Percentiles rank a stretch among this genome's conserved stretches.
Conservation (phyloP, 2,113 vertebrate genomes). For the Erinaceus europaeus region DNA sequence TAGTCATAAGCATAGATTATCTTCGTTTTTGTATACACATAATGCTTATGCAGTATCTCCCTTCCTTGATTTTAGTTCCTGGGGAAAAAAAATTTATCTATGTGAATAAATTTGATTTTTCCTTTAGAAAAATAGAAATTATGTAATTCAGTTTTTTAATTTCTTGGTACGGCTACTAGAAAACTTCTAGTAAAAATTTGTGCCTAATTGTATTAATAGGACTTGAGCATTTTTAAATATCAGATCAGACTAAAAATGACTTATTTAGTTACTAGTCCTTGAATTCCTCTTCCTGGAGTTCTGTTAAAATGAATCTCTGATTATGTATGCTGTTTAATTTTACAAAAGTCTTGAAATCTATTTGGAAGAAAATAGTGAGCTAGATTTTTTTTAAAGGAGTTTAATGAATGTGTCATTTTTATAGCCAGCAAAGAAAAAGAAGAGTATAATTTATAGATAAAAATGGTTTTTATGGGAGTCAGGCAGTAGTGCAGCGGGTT, state of each 20-base stretch:
- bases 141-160: neutral
- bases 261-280: neutral
- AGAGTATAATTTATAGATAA: neutral
- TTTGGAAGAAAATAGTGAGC: neutral
- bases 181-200: slow-evolving; percentile 3
- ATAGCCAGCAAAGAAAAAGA: neutral
- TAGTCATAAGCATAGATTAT: neutral
- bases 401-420: slow-evolving; percentile 21
- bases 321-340: slow-evolving; percentile 17
- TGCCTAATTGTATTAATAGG: neutral
- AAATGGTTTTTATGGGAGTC: too few species aligned
- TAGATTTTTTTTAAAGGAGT: slow-evolving; percentile 18
- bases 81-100: neutral
- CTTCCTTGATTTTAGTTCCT: neutral
- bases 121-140: neutral
- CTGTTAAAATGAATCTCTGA: neutral
- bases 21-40: neutral
- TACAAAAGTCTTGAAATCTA: slow-evolving; percentile 1
- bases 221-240: neutral
- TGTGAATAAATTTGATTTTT: slow-evolving; percentile 4
- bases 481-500: too few species aligned
- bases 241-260: neutral
- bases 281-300: neutral
- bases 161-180: slow-evolving; percentile 15
- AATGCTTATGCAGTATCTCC: neutral